Evolutionary conservation across 1,140 invertebrate species (phyloP), one percentile per base, ranked within the genome.

Genomic region (Scaptomyza graminum): DNA sequence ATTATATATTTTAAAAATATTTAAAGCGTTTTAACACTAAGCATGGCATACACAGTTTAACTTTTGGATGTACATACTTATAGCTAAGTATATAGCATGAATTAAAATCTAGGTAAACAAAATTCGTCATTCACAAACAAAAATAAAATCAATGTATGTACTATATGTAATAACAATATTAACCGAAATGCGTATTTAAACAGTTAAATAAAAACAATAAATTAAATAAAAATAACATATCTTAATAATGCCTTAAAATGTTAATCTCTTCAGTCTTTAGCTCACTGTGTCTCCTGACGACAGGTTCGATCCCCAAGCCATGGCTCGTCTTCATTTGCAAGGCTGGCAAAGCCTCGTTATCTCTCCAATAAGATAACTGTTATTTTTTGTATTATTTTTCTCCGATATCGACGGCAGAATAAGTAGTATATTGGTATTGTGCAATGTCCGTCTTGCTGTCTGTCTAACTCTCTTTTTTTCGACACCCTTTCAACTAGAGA

Each of bases 11-110:
- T 82, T 1, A 37, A 82, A 79, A 79, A 74, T 79, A 78, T 78
- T 78, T 56, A 69, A 68, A 68, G 65, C 54, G 54, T 64, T 68
- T 71, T 31, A 31, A 3, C 28, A 31, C 4, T 31, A 31, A 5
- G 28, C 28, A 31, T 31, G 3, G 6, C 3, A 5, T 31, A 31
- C 4, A 3, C 28, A 31, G 28, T 31, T 31, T 31, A 67, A 55
- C 56, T 83, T 83, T 82, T 82, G 79, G 77, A 79, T 65, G 57
- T 76, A 69, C 74, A 72, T 74, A 63, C 50, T 63, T 69, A 74
- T n/a, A n/a, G n/a, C n/a, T 72, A 67, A 80, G 28, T 31, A 31
- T 31, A 31, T 31, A 81, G 82, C 63, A 79, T 85, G 78, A 69
- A 85, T 85, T 71, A n/a, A 54, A 79, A 71, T 39, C 44, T 81